Evolutionary conservation across 2,888 invertebrate genomes (phyloP).

Genomic region (Lathronympha strigana): DNA sequence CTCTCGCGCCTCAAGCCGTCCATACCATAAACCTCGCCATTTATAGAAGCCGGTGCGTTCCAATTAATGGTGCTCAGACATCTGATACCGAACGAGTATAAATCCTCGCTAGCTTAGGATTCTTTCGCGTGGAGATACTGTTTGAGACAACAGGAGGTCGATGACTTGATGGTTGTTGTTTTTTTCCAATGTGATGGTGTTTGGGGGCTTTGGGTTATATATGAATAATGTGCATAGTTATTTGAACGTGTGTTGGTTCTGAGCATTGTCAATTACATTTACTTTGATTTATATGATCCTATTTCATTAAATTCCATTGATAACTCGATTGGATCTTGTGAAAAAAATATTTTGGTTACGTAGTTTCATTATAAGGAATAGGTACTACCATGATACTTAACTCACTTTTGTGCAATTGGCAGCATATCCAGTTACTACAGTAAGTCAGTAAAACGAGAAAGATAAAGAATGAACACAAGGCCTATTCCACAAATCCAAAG

Average conservation of each 20-base stretch:
- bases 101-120: slow-evolving; percentile 41
- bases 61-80: slow-evolving; percentile 76
- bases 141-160: slow-evolving; percentile 22
- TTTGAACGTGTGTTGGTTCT: neutral
- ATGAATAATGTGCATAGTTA: neutral
- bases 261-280: neutral
- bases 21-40: slow-evolving; percentile 82
- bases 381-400: too few relatives aligned
- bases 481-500: neutral
- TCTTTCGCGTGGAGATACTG: slow-evolving; percentile 29
- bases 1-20: too few relatives aligned
- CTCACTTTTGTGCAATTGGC: too few relatives aligned
- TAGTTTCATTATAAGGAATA: too few relatives aligned
- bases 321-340: too few relatives aligned
- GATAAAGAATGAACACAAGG: neutral
- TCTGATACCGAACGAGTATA: slow-evolving; percentile 60
- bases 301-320: too few relatives aligned
- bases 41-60: slow-evolving; percentile 74
- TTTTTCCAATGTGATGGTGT: neutral
- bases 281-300: too few relatives aligned
- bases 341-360: too few relatives aligned
- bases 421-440: too few relatives aligned
- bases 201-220: too few relatives aligned
- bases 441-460: neutral
- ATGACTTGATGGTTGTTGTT: slow-evolving; percentile 8